Evolutionary conservation across 2,113 vertebrate genomes (phyloP), one percentile per base, ranked within the genome.

Genomic region (Danionella cerebrum): DNA sequence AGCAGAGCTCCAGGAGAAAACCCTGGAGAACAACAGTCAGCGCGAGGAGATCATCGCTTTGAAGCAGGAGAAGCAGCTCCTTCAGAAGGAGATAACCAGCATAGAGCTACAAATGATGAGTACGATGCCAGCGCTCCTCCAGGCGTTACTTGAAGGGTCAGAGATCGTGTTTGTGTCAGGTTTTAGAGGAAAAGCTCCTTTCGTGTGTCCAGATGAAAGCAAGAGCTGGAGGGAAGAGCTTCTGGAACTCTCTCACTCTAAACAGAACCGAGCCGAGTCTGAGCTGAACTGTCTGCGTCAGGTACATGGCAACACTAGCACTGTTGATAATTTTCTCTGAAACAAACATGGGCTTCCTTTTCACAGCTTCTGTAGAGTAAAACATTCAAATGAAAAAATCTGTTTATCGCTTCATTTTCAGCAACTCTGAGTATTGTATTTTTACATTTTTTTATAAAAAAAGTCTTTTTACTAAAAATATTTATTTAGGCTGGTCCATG

Each of bases 31-130:
- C 74, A 93, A 84, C 14, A 83, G 78, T 3, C 90, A 93, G 60
- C 84, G 89, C 39, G 91, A 95, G 67, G 91, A 94, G 78, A 87
- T 94, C 45, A 86, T 91, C 73, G 85, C 84, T 3, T 90, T 97
- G 68, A 93, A 88, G 69, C 87, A 92, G 62, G 91, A 97, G 78
- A 91, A 89, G 0, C 77, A 80, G 73, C 84, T 80, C 63, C 80
- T 94, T 19, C 85, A 75, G 13, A 85, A 80, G 27, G 89, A 95
- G 29, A 70, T 94, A 5, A 3, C 74, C 0, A 70, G 90, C 57
- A 41, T 31, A 7, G 39, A 60, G 6, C 16, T 60, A 19, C 39
- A 45, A 11, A 27, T 44, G 9, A 10, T 63, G 18, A 63, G 59
- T 63, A 63, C 19, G 59, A n/a, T 31, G 29, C 7, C 29, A 4